Percentiles rank a stretch among this genome's conserved stretches.
Conservation (phyloP, 2,797 vertebrate genomes). For the Chelonia mydas region DNA sequence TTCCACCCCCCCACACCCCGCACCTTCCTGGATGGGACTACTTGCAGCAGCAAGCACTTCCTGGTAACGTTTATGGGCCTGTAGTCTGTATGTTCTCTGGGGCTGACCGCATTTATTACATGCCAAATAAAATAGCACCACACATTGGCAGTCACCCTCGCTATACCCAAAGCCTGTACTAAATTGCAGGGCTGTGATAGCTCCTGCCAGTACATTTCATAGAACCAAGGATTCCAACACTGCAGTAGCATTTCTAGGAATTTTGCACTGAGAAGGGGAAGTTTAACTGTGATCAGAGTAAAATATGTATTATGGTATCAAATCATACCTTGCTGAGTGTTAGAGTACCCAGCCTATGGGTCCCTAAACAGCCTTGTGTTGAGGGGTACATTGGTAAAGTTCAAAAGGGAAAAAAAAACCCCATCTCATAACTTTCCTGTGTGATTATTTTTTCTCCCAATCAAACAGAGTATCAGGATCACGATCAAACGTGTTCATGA, state of each 20-base stretch:
- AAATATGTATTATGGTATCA: background rate
- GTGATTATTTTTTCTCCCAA: background rate
- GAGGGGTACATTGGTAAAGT: background rate
- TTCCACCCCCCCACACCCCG: background rate
- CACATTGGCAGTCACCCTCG: background rate
- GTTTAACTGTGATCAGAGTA: background rate
- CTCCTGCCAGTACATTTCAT: background rate
- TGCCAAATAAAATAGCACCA: background rate
- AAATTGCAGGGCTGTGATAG: background rate
- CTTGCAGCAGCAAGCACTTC: background rate
- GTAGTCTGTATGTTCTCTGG: background rate
- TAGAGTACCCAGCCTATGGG: background rate
- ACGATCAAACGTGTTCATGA: conserved; percentile 93
- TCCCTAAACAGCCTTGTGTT: background rate
- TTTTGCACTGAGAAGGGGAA: background rate
- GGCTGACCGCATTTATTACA: background rate
- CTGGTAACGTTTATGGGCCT: background rate
- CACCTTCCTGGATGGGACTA: background rate
- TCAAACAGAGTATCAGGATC: conserved; percentile 90
- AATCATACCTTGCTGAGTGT: background rate
- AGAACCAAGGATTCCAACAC: background rate
- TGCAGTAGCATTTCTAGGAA: background rate
- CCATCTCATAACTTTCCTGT: background rate
- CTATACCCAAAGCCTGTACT: background rate
- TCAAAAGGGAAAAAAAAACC: background rate